Base-by-base conservation (phyloP, 2,888 invertebrate species). In the Apamea crenata region DNA sequence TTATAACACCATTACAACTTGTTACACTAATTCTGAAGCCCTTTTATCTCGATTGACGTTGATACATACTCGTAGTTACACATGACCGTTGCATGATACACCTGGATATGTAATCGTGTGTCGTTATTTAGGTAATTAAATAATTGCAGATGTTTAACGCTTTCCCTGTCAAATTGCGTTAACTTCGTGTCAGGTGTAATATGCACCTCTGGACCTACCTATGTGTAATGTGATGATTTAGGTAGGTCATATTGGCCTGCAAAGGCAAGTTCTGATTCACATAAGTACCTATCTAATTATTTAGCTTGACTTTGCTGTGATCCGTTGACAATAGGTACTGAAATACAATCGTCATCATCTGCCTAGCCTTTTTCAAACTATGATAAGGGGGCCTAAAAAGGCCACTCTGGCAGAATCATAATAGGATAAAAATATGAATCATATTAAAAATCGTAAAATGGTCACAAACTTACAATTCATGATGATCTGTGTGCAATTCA, bases 21-120 rank as follows among this genome's bases (percentile, higher is more conserved):
- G 6, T 32, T 65, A 80, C 18, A 74, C 59, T 53, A 74, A 74
- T 44, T 61, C 25, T 32, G 18, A 68, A 53, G 53, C 77, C 61
- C 10, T 76, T 82, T 36, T 36, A 63, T 2, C 6, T 32, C 82
- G 77, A 81, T n/a, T 82, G 81, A 77, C 56, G 47, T 77, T 77
- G 77, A 69, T 40, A 50, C 7, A 82, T 8, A n/a, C n/a, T n/a
- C n/a, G n/a, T n/a, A 25, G 53, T 44, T 47, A 73, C 73, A 73
- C 14, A 29, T 10, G 10, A 59, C 36, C 16, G n/a, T 80, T 81
- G 36, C 68, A 44, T 56, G 66, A 67, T 81, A 66, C 21, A 81
- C n/a, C 21, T 18, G 14, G 8, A 16, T 68, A 53, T 75, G 61
- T 47, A 44, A 61, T 75, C 44, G 36, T 82, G 76, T 78, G 59